These are phyloP conservation scores for Caenorhabditis becei DNA, from an alignment of 2,888 invertebrate genomes.

Conservation along the genomic window DNA sequence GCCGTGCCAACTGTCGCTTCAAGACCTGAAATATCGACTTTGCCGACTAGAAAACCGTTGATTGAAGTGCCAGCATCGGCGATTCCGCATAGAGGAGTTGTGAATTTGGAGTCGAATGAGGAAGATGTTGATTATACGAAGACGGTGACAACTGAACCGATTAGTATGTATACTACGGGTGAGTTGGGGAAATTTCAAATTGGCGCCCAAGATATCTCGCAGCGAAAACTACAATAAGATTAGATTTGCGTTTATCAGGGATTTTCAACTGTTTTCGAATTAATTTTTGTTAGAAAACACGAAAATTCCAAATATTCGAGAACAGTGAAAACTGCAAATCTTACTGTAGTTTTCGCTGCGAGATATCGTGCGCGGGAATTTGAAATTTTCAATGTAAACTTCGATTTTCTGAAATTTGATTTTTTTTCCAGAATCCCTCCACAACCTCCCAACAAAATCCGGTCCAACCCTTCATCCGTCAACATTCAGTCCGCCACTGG, in stretches of 20 bases:
- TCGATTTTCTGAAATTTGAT: too few relatives aligned
- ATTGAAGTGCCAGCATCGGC: slow-evolving; percentile 45
- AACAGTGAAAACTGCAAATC: too few relatives aligned
- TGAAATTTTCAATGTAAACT: too few relatives aligned
- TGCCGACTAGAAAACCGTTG: slow-evolving; percentile 33
- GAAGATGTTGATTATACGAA: slow-evolving; percentile 32
- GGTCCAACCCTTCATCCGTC: slow-evolving; percentile 46
- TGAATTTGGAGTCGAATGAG: slow-evolving; percentile 48
- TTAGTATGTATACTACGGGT: slow-evolving; percentile 48
- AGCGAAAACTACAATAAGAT: not conserved
- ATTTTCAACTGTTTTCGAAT: too few relatives aligned
- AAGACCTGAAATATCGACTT: not conserved
- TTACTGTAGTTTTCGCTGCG: too few relatives aligned
- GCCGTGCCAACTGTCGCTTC: slow-evolving; percentile 3
- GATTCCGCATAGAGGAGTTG: slow-evolving; percentile 46
- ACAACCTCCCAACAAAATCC: slow-evolving; percentile 52
- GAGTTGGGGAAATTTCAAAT: not conserved
- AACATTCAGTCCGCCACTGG: slow-evolving; percentile 58
- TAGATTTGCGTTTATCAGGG: too few relatives aligned
- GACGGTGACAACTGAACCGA: slow-evolving; percentile 30
- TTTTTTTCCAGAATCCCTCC: slow-evolving; percentile 35
- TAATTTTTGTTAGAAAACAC: too few relatives aligned
- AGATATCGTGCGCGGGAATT: too few relatives aligned
- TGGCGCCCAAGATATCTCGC: too few relatives aligned
- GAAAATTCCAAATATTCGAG: too few relatives aligned